Evolutionary conservation across 2,888 invertebrate species (phyloP), one percentile per base, ranked within the genome.

Genomic region (Fragum whitleyi): DNA sequence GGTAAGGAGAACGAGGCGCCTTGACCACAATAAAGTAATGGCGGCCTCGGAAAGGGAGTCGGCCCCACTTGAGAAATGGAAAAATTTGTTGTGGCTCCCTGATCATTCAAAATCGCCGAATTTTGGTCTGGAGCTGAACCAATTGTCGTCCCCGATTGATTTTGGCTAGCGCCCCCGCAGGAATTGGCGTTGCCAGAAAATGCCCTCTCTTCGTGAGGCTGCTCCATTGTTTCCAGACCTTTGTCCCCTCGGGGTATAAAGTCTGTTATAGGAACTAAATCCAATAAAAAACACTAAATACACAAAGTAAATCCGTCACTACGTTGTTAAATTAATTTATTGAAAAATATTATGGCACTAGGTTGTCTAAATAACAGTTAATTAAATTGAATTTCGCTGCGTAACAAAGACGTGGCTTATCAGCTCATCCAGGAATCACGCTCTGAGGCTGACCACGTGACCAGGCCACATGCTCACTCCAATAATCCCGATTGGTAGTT

Each of bases 361-460:
- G 32, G 3, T 47, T 47, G n/a, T 23, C 57, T 14, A 26, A 23
- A n/a, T n/a, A n/a, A n/a, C n/a, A n/a, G n/a, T n/a, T 11, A 23
- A 57, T 57, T 23, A 57, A 57, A 57, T 14, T 57, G 3, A 57
- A 57, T 23, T 23, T 9, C 16, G 23, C 57, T 57, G 57, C 57
- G 23, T 57, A 57, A 21, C 57, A 57, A 57, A 57, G 57, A 57
- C 57, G 23, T 21, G 57, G 57, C 57, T 57, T 57, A 57, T 57
- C 57, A 57, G 57, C 23, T 19, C 2, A 23, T 57, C 57, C 57
- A 26, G 57, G 23, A 57, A 57, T 23, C 57, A 57, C 57, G 57
- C 57, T 57, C 57, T 57, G 57, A 57, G 57, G 57, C 57, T 57
- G 57, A 57, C 57, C 57, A 57, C 57, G 23, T 23, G 57, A 57